Conservation (phyloP, 2,888 invertebrate species). For the Aquatica leii region DNA sequence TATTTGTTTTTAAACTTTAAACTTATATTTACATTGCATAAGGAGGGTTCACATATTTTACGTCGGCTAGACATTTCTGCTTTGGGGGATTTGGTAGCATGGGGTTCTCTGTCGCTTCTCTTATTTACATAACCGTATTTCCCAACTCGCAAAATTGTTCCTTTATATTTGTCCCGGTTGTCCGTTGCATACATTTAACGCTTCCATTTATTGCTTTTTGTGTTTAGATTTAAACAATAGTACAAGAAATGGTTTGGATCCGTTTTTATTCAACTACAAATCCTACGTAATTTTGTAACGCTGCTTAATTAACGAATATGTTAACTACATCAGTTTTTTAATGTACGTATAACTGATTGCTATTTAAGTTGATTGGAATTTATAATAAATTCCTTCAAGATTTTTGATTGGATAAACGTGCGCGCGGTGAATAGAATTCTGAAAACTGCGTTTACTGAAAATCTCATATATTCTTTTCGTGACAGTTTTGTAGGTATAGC, state of each 20-base stretch:
- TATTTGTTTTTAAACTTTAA: slow-evolving; percentile 30
- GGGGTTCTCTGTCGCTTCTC: slow-evolving; percentile 29
- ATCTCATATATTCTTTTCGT: slow-evolving; percentile 21
- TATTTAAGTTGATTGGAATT: background rate
- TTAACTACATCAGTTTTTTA: background rate
- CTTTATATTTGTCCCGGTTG: slow-evolving; percentile 33
- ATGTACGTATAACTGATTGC: background rate
- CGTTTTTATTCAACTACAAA: background rate
- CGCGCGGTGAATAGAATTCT: slow-evolving; percentile 20
- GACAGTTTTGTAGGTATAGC: slow-evolving; percentile 19
- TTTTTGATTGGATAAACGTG: slow-evolving; percentile 19
- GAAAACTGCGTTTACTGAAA: slow-evolving; percentile 16
- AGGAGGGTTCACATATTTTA: slow-evolving; percentile 29
- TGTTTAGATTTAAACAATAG: slow-evolving; percentile 23
- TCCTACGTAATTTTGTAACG: background rate
- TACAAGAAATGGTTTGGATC: slow-evolving; percentile 7
- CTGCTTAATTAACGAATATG: too few relatives aligned
- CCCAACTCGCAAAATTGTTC: slow-evolving; percentile 33
- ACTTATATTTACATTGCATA: slow-evolving; percentile 25
- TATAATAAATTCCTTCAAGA: slow-evolving; percentile 16
- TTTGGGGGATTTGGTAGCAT: slow-evolving; percentile 30
- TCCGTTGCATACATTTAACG: slow-evolving; percentile 28
- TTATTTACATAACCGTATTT: slow-evolving; percentile 37
- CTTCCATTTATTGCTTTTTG: slow-evolving; percentile 24
- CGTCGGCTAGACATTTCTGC: slow-evolving; percentile 28